Evolutionary conservation across 2,888 invertebrate genomes (phyloP).

Genomic region (Parapristionchus giblindavisi): DNA sequence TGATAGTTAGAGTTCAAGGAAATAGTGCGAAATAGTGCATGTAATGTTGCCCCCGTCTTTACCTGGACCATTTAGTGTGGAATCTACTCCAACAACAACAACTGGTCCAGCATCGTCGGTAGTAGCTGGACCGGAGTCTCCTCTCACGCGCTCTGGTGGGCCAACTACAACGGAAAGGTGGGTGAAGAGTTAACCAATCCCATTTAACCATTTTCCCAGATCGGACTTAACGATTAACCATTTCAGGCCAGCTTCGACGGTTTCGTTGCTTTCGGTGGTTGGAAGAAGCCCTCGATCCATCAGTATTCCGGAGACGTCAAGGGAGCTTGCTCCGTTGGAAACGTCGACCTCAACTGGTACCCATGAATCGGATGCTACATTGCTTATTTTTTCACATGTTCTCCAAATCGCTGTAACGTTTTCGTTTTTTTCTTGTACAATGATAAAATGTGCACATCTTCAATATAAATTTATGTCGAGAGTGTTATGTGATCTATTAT

Average conservation of each 20-base stretch:
- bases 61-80: slow-evolving; percentile 21
- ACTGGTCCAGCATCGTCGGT: slow-evolving; percentile 51
- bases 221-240: no score
- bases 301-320: slow-evolving; percentile 43
- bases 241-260: slow-evolving; percentile 27
- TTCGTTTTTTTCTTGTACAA: no score
- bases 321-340: slow-evolving; percentile 26
- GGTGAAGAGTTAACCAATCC: no score
- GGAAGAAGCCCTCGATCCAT: slow-evolving; percentile 26
- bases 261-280: slow-evolving; percentile 27
- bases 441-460: no score
- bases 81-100: slow-evolving; percentile 47
- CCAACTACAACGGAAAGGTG: slow-evolving; percentile 44
- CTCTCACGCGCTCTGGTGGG: slow-evolving; percentile 50
- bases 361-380: no score
- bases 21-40: no score
- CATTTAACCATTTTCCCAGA: no score
- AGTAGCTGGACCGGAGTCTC: slow-evolving; percentile 44
- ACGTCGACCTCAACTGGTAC: slow-evolving; percentile 36
- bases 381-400: no score
- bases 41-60: not conserved
- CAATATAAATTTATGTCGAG: no score
- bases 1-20: no score
- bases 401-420: no score
- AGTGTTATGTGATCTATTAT: no score